These are phyloP conservation scores for Temnothorax unifasciatus DNA, from an alignment of 2,888 invertebrate species.

Conservation along the genomic window DNA sequence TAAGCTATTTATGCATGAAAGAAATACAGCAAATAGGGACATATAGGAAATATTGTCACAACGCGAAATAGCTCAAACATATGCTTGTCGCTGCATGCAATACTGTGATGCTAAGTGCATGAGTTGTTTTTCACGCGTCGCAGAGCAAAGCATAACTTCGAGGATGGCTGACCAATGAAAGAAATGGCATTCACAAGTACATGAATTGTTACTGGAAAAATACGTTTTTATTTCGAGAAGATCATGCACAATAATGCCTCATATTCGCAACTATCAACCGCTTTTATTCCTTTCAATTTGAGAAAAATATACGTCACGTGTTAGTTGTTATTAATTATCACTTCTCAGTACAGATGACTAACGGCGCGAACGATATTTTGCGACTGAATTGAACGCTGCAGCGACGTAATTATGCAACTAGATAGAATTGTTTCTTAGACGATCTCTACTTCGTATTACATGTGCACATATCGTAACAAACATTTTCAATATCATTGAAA, in stretches of 20 bases:
- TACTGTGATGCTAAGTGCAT: slow-evolving; percentile 1
- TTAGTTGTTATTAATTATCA: slow-evolving; percentile 39
- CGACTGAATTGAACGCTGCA: background rate
- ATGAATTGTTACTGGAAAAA: slow-evolving; percentile 45
- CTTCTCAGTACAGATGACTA: background rate
- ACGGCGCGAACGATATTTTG: background rate
- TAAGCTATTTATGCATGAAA: background rate
- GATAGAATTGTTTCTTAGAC: background rate
- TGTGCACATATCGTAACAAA: background rate
- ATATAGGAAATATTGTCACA: background rate
- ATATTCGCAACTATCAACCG: background rate
- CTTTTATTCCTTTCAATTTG: slow-evolving; percentile 29
- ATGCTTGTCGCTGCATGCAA: background rate
- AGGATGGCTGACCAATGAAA: slow-evolving; percentile 6
- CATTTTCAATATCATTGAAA: slow-evolving; percentile 9
- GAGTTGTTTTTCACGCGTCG: slow-evolving; percentile 20
- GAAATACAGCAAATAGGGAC: background rate
- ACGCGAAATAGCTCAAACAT: background rate
- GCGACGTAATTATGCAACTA: slow-evolving; percentile 18
- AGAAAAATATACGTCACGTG: slow-evolving; percentile 41
- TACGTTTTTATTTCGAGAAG: slow-evolving; percentile 46
- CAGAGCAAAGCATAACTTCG: slow-evolving; percentile 17
- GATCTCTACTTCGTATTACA: background rate
- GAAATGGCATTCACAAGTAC: slow-evolving; percentile 2
- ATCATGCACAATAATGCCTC: background rate